These are phyloP conservation scores for Diceros bicornis DNA, from an alignment of 2,797 vertebrate species.

Conservation along the genomic window DNA sequence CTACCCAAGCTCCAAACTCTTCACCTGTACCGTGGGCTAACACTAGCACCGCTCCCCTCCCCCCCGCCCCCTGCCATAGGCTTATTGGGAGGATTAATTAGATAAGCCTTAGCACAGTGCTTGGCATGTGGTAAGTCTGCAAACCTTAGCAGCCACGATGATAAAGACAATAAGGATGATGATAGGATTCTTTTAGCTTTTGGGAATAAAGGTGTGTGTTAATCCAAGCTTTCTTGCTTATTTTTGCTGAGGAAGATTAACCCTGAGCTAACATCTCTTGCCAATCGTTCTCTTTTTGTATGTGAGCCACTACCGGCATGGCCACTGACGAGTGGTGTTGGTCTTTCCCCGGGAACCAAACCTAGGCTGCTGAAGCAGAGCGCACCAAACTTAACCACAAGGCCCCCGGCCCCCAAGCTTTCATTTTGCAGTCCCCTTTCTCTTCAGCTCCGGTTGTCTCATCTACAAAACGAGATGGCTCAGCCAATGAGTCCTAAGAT, in stretches of 20 bases:
- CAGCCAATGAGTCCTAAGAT: neutral
- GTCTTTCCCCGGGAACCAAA: too few relatives aligned
- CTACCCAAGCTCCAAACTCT: neutral
- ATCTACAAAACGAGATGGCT: neutral
- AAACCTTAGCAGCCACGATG: neutral
- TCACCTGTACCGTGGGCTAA: accelerated
- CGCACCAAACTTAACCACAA: too few relatives aligned
- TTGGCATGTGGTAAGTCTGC: neutral
- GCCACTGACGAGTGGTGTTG: too few relatives aligned
- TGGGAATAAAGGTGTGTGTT: neutral
- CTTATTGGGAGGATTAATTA: neutral
- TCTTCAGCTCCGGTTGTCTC: neutral
- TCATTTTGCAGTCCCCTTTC: neutral
- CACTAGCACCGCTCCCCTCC: neutral
- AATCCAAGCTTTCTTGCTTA: neutral
- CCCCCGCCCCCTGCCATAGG: neutral
- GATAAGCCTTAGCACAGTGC: neutral
- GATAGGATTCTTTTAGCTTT: neutral
- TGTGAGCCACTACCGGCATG: too few relatives aligned
- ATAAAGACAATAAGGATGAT: neutral
- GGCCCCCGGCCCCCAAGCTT: too few relatives aligned
- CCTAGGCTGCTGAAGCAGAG: too few relatives aligned
- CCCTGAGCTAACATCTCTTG: too few relatives aligned
- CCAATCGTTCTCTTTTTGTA: too few relatives aligned
- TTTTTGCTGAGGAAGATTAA: too few relatives aligned